Evolutionary conservation across 2,888 invertebrate genomes (phyloP).

Genomic region (Scaptomyza caliginosa): DNA sequence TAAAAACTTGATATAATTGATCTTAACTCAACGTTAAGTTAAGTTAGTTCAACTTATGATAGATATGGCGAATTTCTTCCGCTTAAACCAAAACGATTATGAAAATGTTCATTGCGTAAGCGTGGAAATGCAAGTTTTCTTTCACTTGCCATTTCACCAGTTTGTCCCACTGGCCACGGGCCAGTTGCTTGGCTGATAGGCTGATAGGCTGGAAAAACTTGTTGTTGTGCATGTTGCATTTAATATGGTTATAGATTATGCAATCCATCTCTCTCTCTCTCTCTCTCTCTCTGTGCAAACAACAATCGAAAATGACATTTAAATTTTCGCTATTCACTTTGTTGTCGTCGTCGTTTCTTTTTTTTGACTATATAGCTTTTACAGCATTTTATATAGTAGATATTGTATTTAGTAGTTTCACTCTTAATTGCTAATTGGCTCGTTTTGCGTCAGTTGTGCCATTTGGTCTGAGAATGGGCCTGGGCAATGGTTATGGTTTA

Average conservation of each 20-base stretch:
- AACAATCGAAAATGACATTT: constrained; percentile 30
- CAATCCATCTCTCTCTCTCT: too few relatives aligned
- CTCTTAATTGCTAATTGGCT: constrained; percentile 75
- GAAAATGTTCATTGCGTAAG: constrained; percentile 38
- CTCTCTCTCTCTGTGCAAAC: constrained; percentile 7
- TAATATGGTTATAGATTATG: constrained; percentile 10
- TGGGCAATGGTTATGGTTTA: too few relatives aligned
- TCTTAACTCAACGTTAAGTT: too few relatives aligned
- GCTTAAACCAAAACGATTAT: constrained; percentile 11
- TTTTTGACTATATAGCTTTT: constrained; percentile 3
- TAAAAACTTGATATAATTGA: background rate
- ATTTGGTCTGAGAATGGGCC: constrained; percentile 10
- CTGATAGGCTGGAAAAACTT: constrained; percentile 31
- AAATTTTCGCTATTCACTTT: constrained; percentile 9
- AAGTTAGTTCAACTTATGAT: background rate
- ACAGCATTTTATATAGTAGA: background rate
- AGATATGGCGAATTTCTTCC: constrained; percentile 14
- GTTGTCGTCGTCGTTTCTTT: constrained; percentile 3
- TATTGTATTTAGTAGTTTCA: constrained; percentile 32
- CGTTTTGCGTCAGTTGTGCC: constrained; percentile 63
- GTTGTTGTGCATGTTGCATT: constrained; percentile 10
- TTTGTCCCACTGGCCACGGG: constrained; percentile 35
- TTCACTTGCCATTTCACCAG: constrained; percentile 13
- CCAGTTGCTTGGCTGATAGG: too few relatives aligned
- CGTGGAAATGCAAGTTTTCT: constrained; percentile 43